phyloP scores from a whole-genome alignment of 2,797 vertebrate genomes.

The Denticeps clupeoides region DNA sequence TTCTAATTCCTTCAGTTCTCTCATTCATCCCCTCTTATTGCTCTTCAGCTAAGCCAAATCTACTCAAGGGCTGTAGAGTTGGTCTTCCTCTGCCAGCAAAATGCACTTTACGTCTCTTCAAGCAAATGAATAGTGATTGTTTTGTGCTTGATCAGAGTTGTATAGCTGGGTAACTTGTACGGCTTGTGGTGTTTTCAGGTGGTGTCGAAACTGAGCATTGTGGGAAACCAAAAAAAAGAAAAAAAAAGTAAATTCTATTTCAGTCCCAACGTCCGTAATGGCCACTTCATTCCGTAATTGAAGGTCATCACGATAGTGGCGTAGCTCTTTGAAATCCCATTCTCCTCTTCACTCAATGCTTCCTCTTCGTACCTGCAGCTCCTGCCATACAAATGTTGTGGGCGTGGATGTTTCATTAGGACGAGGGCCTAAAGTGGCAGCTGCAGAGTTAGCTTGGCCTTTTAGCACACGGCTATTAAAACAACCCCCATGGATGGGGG shows the following conservation, averaged over 20 bases:
- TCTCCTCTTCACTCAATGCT: background rate
- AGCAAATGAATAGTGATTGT: conserved; percentile 2
- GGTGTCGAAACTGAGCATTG: background rate
- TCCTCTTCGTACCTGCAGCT: background rate
- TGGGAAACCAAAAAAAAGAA: too few species aligned
- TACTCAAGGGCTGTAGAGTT: background rate
- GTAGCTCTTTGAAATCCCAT: background rate
- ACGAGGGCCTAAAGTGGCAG: too few species aligned
- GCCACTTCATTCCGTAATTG: conserved; percentile 1
- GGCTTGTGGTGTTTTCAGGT: background rate
- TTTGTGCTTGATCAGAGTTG: too few species aligned
- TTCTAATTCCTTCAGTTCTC: too few species aligned
- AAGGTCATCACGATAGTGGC: background rate
- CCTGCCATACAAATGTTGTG: background rate
- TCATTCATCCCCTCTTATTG: too few species aligned
- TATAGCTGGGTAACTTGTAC: too few species aligned
- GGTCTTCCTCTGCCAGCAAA: background rate
- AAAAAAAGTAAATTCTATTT: conserved; percentile 1
- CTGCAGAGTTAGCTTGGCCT: background rate
- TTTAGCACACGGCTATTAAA: background rate
- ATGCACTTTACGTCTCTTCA: background rate
- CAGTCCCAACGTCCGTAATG: background rate
- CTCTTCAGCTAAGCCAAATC: background rate
- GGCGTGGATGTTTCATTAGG: background rate
- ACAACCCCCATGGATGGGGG: background rate